phyloP scores from a whole-genome alignment of 2,888 invertebrate genomes.

The Podotricha telesiphe region DNA sequence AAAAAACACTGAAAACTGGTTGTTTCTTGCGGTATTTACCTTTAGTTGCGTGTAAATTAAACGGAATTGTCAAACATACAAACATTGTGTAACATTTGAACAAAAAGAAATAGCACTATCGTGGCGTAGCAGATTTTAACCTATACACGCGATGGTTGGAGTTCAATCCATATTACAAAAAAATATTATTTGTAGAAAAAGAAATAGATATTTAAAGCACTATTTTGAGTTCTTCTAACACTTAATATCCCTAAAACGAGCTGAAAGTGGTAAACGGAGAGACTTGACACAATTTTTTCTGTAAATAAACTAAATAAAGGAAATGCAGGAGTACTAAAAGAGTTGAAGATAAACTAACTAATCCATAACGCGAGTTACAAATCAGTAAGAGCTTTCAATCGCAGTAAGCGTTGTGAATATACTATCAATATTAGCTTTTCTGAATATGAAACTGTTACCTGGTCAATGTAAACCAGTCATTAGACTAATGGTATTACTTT shows the following conservation, averaged over 20 bases:
- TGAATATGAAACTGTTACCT: slow-evolving; percentile 8
- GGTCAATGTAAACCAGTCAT: slow-evolving; percentile 13
- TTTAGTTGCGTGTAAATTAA: background rate
- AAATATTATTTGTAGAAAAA: too few relatives aligned
- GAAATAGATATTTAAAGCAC: too few relatives aligned
- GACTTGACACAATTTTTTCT: too few relatives aligned
- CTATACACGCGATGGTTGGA: too few relatives aligned
- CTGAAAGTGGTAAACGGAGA: too few relatives aligned
- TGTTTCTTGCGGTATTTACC: slow-evolving; percentile 7
- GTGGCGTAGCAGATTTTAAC: too few relatives aligned
- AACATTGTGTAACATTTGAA: too few relatives aligned
- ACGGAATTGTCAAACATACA: too few relatives aligned
- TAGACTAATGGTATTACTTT: slow-evolving; percentile 10
- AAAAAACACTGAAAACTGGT: background rate
- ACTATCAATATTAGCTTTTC: slow-evolving; percentile 12
- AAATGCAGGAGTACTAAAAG: background rate
- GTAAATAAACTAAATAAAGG: background rate
- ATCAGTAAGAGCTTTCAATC: too few relatives aligned
- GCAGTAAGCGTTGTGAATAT: background rate
- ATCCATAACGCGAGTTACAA: background rate
- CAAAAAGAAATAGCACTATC: too few relatives aligned
- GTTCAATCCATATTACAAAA: background rate
- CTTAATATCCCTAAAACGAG: too few relatives aligned
- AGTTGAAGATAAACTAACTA: background rate
- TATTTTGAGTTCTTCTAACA: too few relatives aligned